Percentiles rank a stretch among this genome's conserved stretches.
Evolutionary conservation across 2,113 vertebrate genomes (phyloP).

Genomic region (Campylomormyrus tamandua): DNA sequence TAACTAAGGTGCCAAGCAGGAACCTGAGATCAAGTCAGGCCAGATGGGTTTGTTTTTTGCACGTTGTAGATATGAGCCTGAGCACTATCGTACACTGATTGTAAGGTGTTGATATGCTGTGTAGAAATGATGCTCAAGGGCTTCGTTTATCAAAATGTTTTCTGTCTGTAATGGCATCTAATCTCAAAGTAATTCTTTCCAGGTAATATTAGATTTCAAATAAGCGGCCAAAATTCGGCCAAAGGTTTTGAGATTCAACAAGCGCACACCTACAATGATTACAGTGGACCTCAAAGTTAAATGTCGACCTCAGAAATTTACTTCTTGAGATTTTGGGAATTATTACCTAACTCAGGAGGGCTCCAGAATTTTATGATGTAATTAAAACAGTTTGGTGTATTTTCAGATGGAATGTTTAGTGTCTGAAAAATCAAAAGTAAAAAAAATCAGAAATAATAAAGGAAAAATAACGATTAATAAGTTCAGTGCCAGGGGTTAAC

Average conservation of each 20-base stretch:
- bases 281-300: background rate
- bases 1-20: background rate
- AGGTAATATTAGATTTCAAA: background rate
- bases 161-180: background rate
- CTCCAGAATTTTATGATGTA: background rate
- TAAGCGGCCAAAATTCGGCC: background rate
- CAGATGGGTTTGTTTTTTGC: background rate
- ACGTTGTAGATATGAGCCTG: background rate
- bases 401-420: background rate
- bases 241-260: background rate
- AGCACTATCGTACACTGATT: background rate
- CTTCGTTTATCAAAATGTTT: background rate
- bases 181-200: background rate
- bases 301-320: background rate
- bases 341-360: background rate
- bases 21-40: background rate
- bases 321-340: background rate
- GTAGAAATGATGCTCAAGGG: background rate
- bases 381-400: background rate
- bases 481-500: background rate
- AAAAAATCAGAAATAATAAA: background rate
- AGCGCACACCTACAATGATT: background rate
- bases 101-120: background rate
- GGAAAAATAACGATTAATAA: background rate
- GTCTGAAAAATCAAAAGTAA: background rate